A percentile compares a stretch with the other conserved stretches of the same genome.
Evolutionary conservation across 64 coral and sea anemone genomes (phyloP).

Genomic region (Acropora yongei): DNA sequence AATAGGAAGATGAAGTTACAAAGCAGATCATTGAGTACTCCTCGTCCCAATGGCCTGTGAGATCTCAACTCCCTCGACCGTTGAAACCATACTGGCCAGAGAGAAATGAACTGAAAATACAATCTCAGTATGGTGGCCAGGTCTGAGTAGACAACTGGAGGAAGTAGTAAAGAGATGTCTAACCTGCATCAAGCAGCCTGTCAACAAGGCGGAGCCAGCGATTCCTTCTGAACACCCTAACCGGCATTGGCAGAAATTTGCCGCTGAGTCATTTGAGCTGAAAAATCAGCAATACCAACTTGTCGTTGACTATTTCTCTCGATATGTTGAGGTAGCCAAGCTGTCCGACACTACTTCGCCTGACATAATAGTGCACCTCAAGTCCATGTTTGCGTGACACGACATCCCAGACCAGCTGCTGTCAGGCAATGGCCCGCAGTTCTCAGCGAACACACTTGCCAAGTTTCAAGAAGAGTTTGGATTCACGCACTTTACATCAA

Average conservation of each 20-base stretch:
- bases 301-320: conserved; percentile 27
- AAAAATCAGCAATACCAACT: conserved; percentile 4
- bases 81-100: no score
- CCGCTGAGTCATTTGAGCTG: conserved; percentile 36
- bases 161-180: no score
- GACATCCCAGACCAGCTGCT: conserved; percentile 16
- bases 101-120: no score
- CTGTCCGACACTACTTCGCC: not conserved
- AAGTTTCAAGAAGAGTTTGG: not conserved
- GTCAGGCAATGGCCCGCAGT: not conserved
- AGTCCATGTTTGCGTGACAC: conserved; percentile 36
- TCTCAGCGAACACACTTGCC: not conserved
- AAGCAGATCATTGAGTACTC: no score
- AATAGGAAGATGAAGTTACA: conserved; percentile 13
- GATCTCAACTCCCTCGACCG: no score
- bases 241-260: conserved; percentile 1
- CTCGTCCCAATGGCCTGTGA: no score
- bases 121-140: conserved; percentile 8
- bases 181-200: not conserved
- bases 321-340: conserved; percentile 31
- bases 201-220: not conserved
- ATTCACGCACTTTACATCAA: no score
- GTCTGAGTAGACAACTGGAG: conserved; percentile 12
- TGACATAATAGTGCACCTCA: conserved; percentile 14
- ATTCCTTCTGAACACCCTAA: not conserved